Base-by-base conservation (phyloP, 2,888 invertebrate genomes). In the Oxytorus armatus region DNA sequence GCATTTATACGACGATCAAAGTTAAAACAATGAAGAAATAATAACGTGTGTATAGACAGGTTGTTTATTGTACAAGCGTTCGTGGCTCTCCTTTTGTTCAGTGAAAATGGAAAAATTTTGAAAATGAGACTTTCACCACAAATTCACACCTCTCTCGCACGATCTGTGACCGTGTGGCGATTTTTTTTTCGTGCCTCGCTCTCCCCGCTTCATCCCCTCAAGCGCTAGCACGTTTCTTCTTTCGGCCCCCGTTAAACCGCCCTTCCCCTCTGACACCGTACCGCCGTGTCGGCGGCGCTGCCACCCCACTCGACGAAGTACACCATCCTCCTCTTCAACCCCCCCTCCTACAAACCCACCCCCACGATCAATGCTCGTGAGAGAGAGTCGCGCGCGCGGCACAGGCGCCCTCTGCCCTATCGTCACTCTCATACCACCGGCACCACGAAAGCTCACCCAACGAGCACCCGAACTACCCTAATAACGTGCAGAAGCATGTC, bases 341-440 rank as follows among this genome's bases (percentile, higher is more conserved):
- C 68, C 79, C 44, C 81, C 81, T 75, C 65, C 76, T 51, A 73
- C 69, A 86, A 85, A 86, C 86, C 86, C 87, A 85, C 86, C 87
- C 87, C 85, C 85, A 85, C 90, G 91, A 91, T 91, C 91, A 89
- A 91, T 91, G 91, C 90, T 89, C 87, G 89, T 87, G 88, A 89
- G 79, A 75, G 79, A 87, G 86, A 87, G 85, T 82, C 70, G 84
- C 84, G 85, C 81, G 85, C 85, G 83, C 86, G 89, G 89, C 86
- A 88, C 88, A 88, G 86, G 89, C 90, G 90, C 89, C 88, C 90
- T 89, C 90, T 88, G 84, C 84, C 84, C 75, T 68, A 82, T 76
- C 69, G 53, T 72, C 72, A 39, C 72, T 63, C 79, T 77, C 61
- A 49, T 55, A 68, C 77, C 73, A 73, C 68, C 77, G 77, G 59